Percentiles rank a stretch among this genome's conserved stretches.
Evolutionary conservation across 35 echinoderm and acorn worm genomes (phyloP).

Genomic region (Amphiura filiformis): DNA sequence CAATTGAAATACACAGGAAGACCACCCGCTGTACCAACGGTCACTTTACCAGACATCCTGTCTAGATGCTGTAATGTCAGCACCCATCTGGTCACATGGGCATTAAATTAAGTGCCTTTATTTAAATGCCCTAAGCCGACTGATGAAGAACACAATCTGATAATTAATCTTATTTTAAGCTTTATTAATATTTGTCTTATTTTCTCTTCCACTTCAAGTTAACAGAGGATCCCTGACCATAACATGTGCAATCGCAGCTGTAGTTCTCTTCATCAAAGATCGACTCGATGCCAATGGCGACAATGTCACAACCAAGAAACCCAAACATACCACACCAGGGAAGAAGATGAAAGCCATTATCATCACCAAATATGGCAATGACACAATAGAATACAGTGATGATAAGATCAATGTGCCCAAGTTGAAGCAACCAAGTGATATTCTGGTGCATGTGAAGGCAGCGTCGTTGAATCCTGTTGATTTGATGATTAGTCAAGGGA

Average conservation of each 20-base stretch:
- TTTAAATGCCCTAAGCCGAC: too few species aligned
- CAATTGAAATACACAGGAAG: too few species aligned
- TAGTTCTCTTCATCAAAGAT: neutral
- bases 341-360: conserved; percentile 58
- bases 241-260: neutral
- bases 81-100: too few species aligned
- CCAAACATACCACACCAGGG: neutral
- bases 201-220: neutral
- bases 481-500: conserved; percentile 30
- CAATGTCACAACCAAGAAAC: neutral
- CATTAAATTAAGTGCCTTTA: too few species aligned
- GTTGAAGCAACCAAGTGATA: conserved; percentile 29
- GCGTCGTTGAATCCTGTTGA: conserved; percentile 73
- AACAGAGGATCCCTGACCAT: neutral
- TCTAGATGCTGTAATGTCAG: too few species aligned
- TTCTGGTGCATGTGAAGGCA: conserved; percentile 55
- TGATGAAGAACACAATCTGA: too few species aligned
- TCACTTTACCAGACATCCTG: too few species aligned
- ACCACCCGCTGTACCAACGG: too few species aligned
- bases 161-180: too few species aligned
- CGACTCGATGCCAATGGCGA: neutral
- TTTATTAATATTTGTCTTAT: too few species aligned
- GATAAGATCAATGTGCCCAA: conserved; percentile 25
- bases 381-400: conserved; percentile 17
- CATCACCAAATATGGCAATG: conserved; percentile 43